phyloP scores from a whole-genome alignment of 2,888 invertebrate genomes.

The Drosophila demipolita region DNA sequence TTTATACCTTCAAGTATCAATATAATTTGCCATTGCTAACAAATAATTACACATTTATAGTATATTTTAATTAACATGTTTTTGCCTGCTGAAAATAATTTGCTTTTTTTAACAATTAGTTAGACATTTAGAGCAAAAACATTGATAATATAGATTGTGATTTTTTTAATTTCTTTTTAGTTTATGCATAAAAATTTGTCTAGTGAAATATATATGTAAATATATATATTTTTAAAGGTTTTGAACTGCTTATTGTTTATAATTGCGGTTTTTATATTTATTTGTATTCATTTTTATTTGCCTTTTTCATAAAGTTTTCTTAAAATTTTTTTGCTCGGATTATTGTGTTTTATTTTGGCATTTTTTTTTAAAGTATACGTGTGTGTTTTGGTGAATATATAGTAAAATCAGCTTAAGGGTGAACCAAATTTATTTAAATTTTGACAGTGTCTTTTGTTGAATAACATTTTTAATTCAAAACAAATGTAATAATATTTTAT shows the following conservation, averaged over 20 bases:
- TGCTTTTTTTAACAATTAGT: slow-evolving; percentile 72
- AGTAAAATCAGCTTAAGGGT: slow-evolving; percentile 24
- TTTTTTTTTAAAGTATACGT: slow-evolving; percentile 48
- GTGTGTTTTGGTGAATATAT: slow-evolving; percentile 47
- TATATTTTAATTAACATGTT: slow-evolving; percentile 51
- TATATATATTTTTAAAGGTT: slow-evolving; percentile 63
- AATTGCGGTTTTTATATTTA: slow-evolving; percentile 71
- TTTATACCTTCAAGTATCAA: slow-evolving; percentile 41
- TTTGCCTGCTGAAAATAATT: slow-evolving; percentile 68
- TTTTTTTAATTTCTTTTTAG: slow-evolving; percentile 40
- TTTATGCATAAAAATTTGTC: slow-evolving; percentile 77
- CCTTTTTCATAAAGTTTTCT: slow-evolving; percentile 35
- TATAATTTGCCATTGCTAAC: slow-evolving; percentile 55
- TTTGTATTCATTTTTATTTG: slow-evolving; percentile 64
- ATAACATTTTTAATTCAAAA: slow-evolving; percentile 4
- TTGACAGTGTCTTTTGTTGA: slow-evolving; percentile 3
- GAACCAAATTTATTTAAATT: slow-evolving; percentile 12
- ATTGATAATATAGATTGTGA: slow-evolving; percentile 77
- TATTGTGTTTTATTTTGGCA: slow-evolving; percentile 63
- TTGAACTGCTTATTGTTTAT: slow-evolving; percentile 79
- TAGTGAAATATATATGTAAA: slow-evolving; percentile 75
- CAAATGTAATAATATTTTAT: neutral
- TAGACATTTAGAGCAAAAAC: slow-evolving; percentile 82
- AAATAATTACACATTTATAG: slow-evolving; percentile 70
- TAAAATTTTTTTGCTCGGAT: slow-evolving; percentile 40